Conservation (phyloP, 2,113 vertebrate genomes). For the Anguilla rostrata region DNA sequence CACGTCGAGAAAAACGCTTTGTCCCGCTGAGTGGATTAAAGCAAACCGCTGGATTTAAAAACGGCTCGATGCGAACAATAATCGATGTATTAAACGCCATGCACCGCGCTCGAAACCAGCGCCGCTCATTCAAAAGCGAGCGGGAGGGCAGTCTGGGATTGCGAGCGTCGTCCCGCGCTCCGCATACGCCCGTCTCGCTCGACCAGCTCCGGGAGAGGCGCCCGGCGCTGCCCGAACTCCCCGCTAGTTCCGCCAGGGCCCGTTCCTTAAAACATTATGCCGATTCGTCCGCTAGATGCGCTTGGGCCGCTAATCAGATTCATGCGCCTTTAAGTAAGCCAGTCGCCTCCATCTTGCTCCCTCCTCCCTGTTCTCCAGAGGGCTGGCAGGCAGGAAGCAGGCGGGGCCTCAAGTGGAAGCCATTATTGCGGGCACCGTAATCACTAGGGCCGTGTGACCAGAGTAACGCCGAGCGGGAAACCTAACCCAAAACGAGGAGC, state of each 20-base stretch:
- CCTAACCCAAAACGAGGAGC: slow-evolving; percentile 34
- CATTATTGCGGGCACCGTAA: slow-evolving; percentile 26
- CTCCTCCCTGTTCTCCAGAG: slow-evolving; percentile 39
- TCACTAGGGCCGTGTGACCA: slow-evolving; percentile 32
- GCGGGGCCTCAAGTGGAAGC: neutral
- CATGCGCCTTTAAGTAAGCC: slow-evolving; percentile 64
- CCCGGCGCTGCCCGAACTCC: slow-evolving; percentile 21
- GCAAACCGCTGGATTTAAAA: slow-evolving; percentile 21
- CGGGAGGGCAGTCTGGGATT: slow-evolving; percentile 1
- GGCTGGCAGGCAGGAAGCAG: neutral
- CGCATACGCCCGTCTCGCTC: slow-evolving; percentile 66
- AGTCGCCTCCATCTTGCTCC: slow-evolving; percentile 46
- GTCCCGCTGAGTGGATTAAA: slow-evolving; percentile 4
- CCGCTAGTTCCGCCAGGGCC: neutral
- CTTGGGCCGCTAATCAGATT: slow-evolving; percentile 61
- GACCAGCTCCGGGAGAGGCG: slow-evolving; percentile 60
- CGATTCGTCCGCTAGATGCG: slow-evolving; percentile 36
- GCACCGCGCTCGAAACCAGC: slow-evolving; percentile 6
- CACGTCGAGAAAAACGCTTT: slow-evolving; percentile 3
- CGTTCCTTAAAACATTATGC: slow-evolving; percentile 9
- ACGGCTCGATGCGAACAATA: neutral
- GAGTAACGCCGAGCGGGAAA: slow-evolving; percentile 30
- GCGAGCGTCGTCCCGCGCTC: slow-evolving; percentile 43
- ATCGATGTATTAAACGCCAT: slow-evolving; percentile 1
- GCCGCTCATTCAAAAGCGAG: neutral